Evolutionary conservation across 2,113 vertebrate species (phyloP).

Genomic region (Cheilinus undulatus): DNA sequence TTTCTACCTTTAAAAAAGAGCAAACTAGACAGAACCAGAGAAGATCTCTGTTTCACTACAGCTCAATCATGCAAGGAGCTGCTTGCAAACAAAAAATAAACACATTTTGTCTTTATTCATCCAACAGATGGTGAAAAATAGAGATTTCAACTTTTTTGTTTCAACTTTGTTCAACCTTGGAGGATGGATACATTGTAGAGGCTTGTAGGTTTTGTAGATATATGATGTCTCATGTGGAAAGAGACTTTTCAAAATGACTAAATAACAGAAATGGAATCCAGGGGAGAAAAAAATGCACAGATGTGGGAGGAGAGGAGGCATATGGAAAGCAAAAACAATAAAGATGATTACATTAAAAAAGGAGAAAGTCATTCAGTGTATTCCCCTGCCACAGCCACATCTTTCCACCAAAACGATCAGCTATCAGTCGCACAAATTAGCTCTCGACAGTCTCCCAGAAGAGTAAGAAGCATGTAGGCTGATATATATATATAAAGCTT

Average conservation of each 20-base stretch:
- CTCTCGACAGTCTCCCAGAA: constrained; percentile 50
- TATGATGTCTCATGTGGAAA: not conserved
- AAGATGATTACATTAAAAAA: constrained; percentile 23
- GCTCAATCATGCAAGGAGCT: too few species aligned
- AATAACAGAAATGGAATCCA: not conserved
- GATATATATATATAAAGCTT: constrained; percentile 57
- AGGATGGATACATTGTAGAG: not conserved
- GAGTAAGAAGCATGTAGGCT: constrained; percentile 58
- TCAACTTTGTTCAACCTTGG: not conserved
- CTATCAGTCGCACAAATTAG: constrained; percentile 49
- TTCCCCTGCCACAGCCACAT: constrained; percentile 11
- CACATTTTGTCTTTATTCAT: not conserved
- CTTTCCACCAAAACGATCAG: constrained; percentile 14
- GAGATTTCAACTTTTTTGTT: not conserved
- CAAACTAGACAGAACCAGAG: too few species aligned
- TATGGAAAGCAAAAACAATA: constrained; percentile 31
- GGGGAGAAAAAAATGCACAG: not conserved
- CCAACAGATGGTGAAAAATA: not conserved
- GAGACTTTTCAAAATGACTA: not conserved
- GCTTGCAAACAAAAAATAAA: too few species aligned
- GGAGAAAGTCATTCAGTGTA: not conserved
- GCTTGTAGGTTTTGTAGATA: not conserved
- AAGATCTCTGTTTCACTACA: too few species aligned
- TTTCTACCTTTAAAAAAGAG: too few species aligned
- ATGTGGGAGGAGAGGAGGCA: constrained; percentile 6